Base-by-base conservation (phyloP, 2,113 vertebrate species). In the Dasyurus viverrinus region DNA sequence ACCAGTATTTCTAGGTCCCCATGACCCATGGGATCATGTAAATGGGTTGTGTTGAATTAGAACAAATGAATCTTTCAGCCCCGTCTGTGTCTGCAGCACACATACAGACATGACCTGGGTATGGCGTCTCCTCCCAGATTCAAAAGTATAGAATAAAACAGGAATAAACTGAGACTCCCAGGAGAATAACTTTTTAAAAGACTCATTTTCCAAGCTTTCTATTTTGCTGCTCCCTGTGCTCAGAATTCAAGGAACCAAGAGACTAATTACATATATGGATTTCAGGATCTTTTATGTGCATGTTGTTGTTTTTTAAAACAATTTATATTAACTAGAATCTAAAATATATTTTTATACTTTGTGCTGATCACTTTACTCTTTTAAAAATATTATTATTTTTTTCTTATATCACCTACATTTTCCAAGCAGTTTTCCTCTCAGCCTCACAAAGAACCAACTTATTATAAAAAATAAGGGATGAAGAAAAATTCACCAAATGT, bases 271-370 rank as follows among this genome's bases (percentile, higher is more conserved):
- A 94, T n/a, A 95, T 52, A 55, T 19, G 50, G 60, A 95, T 84
- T 93, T 93, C 12, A 54, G 93, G 46, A n/a, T 84, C 50, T 68
- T 46, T 84, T 42, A 84, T 84, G 0, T 42, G n/a, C 42, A 19
- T 84, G n/a, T 76, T 76, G 57, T 68, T 10, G 9, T 60, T 60
- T n/a, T 42, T 94, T 89, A 76, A 8, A 93, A 91, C 55, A 94
- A 47, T 96, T 97, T 97, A 93, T 95, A 97, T 91, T 94, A 42
- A 8, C 12, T 68, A 94, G 89, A 95, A 68, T 97, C 93, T 89
- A 68, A 94, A 96, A 94, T 92, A 94, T 12, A 11, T 96, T 94
- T 57, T 95, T 22, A 95, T 42, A 89, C 94, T 93, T 23, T 90
- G 94, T 30, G 46, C 76, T 92, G 42, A 92, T 97, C 95, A 84